Evolutionary conservation across 2,888 invertebrate species (phyloP).

Genomic region (Elegia similella): DNA sequence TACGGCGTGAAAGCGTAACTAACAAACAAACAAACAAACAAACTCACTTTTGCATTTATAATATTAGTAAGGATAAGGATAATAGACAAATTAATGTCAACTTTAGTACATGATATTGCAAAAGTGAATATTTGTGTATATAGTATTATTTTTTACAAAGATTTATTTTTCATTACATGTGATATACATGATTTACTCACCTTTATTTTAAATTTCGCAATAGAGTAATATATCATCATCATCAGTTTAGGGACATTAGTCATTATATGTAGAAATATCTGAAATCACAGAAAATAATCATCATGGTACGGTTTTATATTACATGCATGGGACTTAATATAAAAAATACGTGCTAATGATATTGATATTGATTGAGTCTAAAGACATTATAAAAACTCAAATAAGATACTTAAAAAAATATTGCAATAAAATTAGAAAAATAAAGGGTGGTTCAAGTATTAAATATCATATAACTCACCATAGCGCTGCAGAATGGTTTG

Average conservation of each 20-base stretch:
- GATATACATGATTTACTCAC: neutral
- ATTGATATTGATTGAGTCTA: neutral
- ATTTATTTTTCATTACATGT: too few relatives aligned
- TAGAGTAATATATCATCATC: neutral
- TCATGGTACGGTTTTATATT: too few relatives aligned
- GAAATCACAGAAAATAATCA: neutral
- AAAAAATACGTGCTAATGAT: too few relatives aligned
- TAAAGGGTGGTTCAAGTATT: neutral
- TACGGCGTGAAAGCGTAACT: too few relatives aligned
- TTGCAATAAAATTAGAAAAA: neutral
- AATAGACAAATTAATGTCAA: too few relatives aligned
- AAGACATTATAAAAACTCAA: neutral
- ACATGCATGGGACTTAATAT: too few relatives aligned
- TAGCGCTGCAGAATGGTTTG: neutral
- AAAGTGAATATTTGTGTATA: too few relatives aligned
- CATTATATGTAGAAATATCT: neutral
- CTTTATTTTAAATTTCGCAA: neutral
- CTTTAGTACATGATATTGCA: too few relatives aligned
- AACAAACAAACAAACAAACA: too few relatives aligned
- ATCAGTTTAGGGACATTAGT: neutral
- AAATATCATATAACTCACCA: neutral
- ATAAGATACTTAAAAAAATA: neutral
- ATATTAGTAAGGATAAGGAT: too few relatives aligned
- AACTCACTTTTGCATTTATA: too few relatives aligned
- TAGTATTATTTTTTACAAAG: too few relatives aligned